These are phyloP conservation scores for Charadrius vociferus DNA, from an alignment of 2,113 vertebrate species.

Conservation along the genomic window DNA sequence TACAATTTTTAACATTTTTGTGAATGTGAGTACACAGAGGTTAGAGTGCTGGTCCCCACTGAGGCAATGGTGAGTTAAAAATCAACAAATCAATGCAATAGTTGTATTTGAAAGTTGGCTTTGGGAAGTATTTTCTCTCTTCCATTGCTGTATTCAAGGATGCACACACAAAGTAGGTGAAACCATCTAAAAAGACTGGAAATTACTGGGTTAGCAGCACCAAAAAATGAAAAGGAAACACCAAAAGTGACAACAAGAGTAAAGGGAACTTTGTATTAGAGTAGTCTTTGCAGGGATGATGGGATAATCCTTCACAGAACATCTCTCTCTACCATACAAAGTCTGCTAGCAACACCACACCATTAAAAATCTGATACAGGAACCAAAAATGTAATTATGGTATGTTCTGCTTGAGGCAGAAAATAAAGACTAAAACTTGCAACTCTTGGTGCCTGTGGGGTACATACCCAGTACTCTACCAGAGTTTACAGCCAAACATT, in stretches of 20 bases:
- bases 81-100: not conserved
- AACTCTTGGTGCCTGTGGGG: not conserved
- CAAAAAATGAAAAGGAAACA: not conserved
- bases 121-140: not conserved
- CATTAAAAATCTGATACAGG: not conserved
- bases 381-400: not conserved
- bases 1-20: not conserved
- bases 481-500: not conserved
- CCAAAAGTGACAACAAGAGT: not conserved
- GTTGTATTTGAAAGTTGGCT: not conserved
- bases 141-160: not conserved
- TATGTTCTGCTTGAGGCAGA: not conserved
- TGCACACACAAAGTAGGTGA: not conserved
- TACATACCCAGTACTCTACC: not conserved
- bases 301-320: not conserved
- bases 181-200: not conserved
- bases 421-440: not conserved
- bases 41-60: not conserved
- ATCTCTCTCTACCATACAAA: not conserved
- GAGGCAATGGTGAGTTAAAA: not conserved
- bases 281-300: not conserved
- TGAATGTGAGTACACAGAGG: not conserved
- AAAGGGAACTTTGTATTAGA: not conserved
- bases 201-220: not conserved
- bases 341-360: not conserved